These are phyloP conservation scores for Hymenopus coronatus DNA, from an alignment of 2,888 invertebrate genomes.

Conservation along the genomic window DNA sequence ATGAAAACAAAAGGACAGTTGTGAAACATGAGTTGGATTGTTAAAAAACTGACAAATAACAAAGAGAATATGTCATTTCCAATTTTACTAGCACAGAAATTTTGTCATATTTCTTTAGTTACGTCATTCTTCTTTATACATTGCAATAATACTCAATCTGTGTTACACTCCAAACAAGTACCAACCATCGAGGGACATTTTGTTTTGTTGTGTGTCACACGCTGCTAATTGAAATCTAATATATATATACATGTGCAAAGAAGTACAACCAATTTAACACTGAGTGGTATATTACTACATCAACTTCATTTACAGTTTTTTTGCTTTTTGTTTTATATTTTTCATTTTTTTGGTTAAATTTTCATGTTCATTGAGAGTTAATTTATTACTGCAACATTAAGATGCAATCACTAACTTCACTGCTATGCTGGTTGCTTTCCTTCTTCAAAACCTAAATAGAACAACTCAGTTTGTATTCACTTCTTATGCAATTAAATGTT, in stretches of 20 bases:
- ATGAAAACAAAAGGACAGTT: neutral
- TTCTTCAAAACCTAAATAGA: neutral
- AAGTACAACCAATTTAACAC: constrained; percentile 14
- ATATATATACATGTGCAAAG: constrained; percentile 18
- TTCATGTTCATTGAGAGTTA: constrained; percentile 6
- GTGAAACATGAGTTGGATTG: too few species aligned
- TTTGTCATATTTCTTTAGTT: neutral
- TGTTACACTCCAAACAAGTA: constrained; percentile 1
- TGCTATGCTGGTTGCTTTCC: neutral
- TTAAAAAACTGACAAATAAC: neutral
- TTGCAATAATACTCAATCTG: neutral
- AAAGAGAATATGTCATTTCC: neutral
- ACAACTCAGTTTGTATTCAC: neutral
- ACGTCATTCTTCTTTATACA: neutral
- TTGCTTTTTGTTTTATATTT: neutral
- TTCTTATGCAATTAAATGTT: neutral
- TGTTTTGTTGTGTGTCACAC: neutral
- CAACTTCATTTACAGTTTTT: neutral
- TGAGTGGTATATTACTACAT: neutral
- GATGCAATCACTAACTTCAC: constrained; percentile 1
- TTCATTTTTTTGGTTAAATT: neutral
- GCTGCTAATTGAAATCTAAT: neutral
- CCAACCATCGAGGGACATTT: constrained; percentile 1
- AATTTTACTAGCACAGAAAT: constrained; percentile 14
- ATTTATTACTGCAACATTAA: constrained; percentile 6